Evolutionary conservation across 2,797 vertebrate species (phyloP).

Genomic region (Cuniculus paca): DNA sequence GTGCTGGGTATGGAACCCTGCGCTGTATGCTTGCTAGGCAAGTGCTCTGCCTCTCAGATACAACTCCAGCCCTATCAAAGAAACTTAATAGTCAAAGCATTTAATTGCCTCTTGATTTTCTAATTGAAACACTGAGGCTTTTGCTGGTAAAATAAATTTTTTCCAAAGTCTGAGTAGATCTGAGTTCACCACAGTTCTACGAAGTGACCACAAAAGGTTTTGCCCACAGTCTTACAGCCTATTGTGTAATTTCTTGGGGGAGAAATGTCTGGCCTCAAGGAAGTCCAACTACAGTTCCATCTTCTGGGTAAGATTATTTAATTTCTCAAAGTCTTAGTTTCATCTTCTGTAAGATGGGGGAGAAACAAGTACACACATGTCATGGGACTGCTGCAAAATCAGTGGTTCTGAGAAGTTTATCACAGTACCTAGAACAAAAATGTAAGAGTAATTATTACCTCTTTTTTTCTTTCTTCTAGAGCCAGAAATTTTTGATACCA

Average conservation of each 20-base stretch:
- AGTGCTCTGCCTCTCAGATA: neutral
- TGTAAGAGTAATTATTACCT: slow-evolving; percentile 89
- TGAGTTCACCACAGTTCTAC: neutral
- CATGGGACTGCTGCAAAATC: neutral
- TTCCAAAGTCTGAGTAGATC: neutral
- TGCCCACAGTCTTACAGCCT: neutral
- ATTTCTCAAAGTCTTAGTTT: slow-evolving; percentile 10
- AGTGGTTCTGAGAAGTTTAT: neutral
- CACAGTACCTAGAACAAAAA: neutral
- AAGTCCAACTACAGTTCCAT: neutral
- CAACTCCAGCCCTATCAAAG: neutral
- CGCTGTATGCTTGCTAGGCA: neutral
- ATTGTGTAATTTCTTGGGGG: neutral
- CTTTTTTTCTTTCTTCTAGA: slow-evolving; percentile 93
- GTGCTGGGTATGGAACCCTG: neutral
- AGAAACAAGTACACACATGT: neutral
- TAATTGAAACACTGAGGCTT: slow-evolving; percentile 22
- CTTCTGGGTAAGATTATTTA: neutral
- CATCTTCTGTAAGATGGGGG: neutral
- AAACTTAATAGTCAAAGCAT: neutral
- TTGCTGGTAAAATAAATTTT: slow-evolving; percentile 12
- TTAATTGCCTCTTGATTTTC: slow-evolving; percentile 32
- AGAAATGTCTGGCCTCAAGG: slow-evolving; percentile 9
- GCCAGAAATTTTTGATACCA: slow-evolving; percentile 93
- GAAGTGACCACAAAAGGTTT: neutral